Conservation (phyloP, 2,113 vertebrate genomes). For the Gnathonemus longibarbis region DNA sequence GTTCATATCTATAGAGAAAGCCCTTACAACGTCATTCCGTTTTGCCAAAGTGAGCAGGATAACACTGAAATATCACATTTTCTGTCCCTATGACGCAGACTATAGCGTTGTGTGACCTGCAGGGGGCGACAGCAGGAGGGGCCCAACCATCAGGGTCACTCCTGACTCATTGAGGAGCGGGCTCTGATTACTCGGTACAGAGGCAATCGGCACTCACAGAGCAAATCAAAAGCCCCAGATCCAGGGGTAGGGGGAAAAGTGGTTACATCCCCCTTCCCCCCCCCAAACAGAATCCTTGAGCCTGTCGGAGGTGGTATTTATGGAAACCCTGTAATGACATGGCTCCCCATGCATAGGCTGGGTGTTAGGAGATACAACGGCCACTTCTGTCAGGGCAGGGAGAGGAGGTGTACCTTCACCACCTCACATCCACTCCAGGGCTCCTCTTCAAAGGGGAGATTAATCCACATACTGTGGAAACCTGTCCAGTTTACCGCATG, state of each 20-base stretch:
- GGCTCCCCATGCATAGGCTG: not conserved
- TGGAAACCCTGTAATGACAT: not conserved
- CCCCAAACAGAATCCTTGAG: constrained; percentile 3
- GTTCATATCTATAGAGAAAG: not conserved
- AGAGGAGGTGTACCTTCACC: not conserved
- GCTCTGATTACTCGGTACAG: constrained; percentile 47
- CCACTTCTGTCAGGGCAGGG: not conserved
- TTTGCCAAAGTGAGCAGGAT: not conserved
- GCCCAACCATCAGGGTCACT: not conserved
- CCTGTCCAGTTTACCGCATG: not conserved
- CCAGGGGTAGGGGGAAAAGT: constrained; percentile 42
- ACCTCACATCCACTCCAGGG: not conserved
- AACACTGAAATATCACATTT: not conserved
- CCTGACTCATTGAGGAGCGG: constrained; percentile 19
- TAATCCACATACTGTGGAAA: not conserved
- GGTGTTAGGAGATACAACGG: not conserved
- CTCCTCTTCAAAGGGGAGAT: not conserved
- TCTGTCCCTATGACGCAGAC: not conserved
- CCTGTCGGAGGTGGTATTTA: not conserved
- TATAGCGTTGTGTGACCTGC: no score
- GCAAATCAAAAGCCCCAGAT: constrained; percentile 38
- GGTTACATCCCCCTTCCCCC: constrained; percentile 46
- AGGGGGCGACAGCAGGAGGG: not conserved
- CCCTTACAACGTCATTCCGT: not conserved
- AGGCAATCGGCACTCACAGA: constrained; percentile 31